Evolutionary conservation across 2,113 vertebrate genomes (phyloP).

Genomic region (Crotalus tigris): DNA sequence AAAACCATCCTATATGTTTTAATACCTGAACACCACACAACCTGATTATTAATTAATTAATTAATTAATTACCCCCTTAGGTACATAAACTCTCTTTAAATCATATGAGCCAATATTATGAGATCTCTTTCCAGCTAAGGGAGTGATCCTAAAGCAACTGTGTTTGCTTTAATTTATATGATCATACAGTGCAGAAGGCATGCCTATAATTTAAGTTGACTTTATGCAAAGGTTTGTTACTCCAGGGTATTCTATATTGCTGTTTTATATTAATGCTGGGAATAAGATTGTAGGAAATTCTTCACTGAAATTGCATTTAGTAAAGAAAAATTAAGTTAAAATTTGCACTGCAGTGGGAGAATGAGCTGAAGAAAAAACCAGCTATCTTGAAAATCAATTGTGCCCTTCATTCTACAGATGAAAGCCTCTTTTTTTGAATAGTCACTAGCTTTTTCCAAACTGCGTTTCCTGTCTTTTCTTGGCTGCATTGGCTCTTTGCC

Average conservation of each 20-base stretch:
- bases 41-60: background rate
- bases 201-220: background rate
- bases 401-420: constrained; percentile 47
- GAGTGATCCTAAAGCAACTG: background rate
- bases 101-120: background rate
- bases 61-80: background rate
- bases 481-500: constrained; percentile 52
- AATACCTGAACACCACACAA: background rate
- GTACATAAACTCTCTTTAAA: background rate
- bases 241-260: constrained; percentile 55
- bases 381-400: constrained; percentile 42
- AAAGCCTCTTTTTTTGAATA: constrained; percentile 45
- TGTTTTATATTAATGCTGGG: constrained; percentile 43
- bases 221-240: constrained; percentile 40
- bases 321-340: constrained; percentile 41
- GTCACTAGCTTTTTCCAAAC: constrained; percentile 30
- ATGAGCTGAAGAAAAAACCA: background rate
- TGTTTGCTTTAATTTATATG: background rate
- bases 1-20: background rate
- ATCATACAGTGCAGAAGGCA: background rate
- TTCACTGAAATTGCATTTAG: constrained; percentile 44
- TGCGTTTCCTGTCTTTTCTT: constrained; percentile 61
- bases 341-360: background rate
- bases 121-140: background rate
- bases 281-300: constrained; percentile 52